Evolutionary conservation across 2,113 vertebrate species (phyloP).

Genomic region (Hyperopisus bebe): DNA sequence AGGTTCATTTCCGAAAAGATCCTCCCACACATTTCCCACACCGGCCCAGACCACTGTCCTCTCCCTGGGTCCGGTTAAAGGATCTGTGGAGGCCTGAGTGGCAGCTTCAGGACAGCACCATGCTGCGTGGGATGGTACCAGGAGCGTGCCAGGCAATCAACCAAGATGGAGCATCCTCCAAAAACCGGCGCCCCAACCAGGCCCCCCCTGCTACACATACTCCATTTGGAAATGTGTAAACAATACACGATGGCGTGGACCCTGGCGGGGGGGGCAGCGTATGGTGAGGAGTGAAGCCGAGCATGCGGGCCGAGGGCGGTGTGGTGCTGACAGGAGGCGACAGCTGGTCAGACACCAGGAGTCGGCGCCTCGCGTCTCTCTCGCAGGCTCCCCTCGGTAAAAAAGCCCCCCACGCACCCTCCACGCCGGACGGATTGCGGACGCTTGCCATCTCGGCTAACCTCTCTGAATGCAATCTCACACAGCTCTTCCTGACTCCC

Average conservation of each 20-base stretch:
- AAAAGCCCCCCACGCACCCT: neutral
- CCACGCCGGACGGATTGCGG: neutral
- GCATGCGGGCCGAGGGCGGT: neutral
- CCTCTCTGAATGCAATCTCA: neutral
- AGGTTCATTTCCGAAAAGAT: neutral
- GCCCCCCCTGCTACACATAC: neutral
- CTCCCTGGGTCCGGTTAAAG: neutral
- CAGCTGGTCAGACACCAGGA: conserved; percentile 1
- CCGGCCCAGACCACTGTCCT: neutral
- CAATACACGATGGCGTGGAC: neutral
- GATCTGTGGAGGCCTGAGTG: neutral
- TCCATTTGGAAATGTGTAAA: neutral
- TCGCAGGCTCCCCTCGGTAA: neutral
- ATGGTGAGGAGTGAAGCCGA: neutral
- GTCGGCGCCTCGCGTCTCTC: neutral
- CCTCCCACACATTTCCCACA: neutral
- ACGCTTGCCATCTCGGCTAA: neutral
- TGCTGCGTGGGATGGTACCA: neutral
- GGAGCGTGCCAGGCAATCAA: neutral
- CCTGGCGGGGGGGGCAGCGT: neutral
- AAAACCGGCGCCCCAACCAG: neutral
- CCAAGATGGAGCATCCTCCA: neutral
- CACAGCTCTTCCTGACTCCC: neutral
- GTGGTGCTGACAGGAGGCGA: neutral
- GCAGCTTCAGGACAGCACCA: neutral